Percentiles rank a stretch among this genome's conserved stretches.
phyloP scores from a whole-genome alignment of 2,888 invertebrate genomes.

The Artemia sinica region DNA sequence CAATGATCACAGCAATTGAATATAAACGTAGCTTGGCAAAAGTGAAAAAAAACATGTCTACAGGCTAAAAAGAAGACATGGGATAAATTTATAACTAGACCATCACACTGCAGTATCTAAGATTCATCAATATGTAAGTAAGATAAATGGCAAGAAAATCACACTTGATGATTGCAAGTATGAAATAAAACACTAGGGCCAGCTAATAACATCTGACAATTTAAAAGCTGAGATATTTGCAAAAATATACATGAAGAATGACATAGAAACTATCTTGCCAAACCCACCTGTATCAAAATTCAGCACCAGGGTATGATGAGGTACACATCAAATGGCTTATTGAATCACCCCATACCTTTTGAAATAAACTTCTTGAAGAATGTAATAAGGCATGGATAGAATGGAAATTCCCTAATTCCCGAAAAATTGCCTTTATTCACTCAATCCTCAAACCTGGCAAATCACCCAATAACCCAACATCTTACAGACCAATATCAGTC shows the following conservation, averaged over 20 bases:
- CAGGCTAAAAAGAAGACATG: neutral
- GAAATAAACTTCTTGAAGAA: no score
- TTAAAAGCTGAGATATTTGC: neutral
- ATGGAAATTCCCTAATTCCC: neutral
- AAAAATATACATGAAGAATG: neutral
- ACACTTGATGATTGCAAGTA: neutral
- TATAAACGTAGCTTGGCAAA: neutral
- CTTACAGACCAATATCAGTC: neutral
- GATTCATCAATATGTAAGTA: neutral
- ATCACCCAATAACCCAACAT: neutral
- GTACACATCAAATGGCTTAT: neutral
- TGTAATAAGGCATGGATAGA: neutral
- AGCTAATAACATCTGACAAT: neutral
- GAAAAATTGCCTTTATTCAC: neutral
- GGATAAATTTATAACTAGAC: neutral
- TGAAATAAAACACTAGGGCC: neutral
- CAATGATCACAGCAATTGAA: neutral
- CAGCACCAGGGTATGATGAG: neutral
- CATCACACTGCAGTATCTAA: neutral
- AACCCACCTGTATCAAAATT: neutral
- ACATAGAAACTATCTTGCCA: fast-evolving
- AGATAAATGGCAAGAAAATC: neutral
- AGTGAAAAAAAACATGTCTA: neutral
- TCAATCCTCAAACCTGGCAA: neutral
- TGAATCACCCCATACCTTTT: no score